Conservation (phyloP, 2,888 invertebrate genomes). For the Furcula furcula region DNA sequence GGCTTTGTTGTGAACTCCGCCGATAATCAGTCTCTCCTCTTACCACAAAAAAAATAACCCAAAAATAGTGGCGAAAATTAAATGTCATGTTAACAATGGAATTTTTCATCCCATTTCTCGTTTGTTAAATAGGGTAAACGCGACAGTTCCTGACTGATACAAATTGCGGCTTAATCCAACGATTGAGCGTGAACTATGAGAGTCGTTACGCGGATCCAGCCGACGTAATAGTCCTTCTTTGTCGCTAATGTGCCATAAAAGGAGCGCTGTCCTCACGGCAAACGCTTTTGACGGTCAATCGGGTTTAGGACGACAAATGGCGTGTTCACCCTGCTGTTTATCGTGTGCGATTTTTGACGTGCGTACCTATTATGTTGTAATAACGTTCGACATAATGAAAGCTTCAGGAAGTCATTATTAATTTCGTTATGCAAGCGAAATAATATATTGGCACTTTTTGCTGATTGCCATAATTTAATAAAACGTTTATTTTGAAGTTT, state of each 20-base stretch:
- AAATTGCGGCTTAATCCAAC: conserved; percentile 67
- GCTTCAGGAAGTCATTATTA: background rate
- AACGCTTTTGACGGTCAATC: conserved; percentile 46
- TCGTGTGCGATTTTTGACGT: conserved; percentile 9
- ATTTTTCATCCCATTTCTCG: conserved; percentile 42
- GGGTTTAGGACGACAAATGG: conserved; percentile 36
- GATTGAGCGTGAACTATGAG: conserved; percentile 73
- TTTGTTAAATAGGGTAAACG: conserved; percentile 53
- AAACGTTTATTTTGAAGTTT: too few species aligned
- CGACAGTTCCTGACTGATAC: conserved; percentile 62
- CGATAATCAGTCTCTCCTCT: too few species aligned
- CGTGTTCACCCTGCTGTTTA: conserved; percentile 12
- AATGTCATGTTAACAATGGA: conserved; percentile 43
- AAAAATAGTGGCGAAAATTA: conserved; percentile 30
- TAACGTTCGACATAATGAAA: background rate
- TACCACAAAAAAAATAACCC: background rate
- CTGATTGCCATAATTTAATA: too few species aligned
- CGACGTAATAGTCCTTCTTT: conserved; percentile 65
- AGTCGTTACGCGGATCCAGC: conserved; percentile 61
- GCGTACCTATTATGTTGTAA: conserved; percentile 1
- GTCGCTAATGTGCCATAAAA: conserved; percentile 67
- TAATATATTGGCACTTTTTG: too few species aligned
- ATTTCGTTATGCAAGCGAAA: too few species aligned
- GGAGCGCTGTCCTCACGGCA: conserved; percentile 43
- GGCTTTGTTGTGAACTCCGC: too few species aligned